A percentile compares a stretch with the other conserved stretches of the same genome.
phyloP scores from a whole-genome alignment of 1,140 invertebrate genomes.

The Leptopilina boulardi region DNA sequence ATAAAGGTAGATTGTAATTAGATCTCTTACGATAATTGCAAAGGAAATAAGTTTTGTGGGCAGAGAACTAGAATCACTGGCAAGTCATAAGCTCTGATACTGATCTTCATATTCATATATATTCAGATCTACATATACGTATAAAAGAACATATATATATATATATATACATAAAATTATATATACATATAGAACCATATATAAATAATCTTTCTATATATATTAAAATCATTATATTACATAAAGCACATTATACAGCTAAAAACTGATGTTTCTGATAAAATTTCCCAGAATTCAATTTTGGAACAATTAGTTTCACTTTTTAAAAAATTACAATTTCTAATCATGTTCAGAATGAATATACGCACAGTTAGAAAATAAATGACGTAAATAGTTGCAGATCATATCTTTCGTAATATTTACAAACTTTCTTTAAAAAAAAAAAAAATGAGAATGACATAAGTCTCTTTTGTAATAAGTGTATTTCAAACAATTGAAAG shows the following conservation, averaged over 20 bases:
- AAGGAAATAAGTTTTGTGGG: background rate
- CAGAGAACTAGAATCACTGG: background rate
- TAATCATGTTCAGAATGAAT: background rate
- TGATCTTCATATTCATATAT: conserved; percentile 24
- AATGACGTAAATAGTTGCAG: background rate
- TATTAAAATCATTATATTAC: too few relatives aligned
- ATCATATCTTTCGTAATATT: conserved; percentile 27
- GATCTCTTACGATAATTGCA: background rate
- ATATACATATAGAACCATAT: too few relatives aligned
- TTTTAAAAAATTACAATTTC: background rate
- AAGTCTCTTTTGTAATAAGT: background rate
- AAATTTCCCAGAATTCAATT: background rate
- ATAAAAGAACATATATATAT: too few relatives aligned
- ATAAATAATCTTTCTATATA: too few relatives aligned
- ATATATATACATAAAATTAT: too few relatives aligned
- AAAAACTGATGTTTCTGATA: background rate
- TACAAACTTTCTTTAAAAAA: background rate
- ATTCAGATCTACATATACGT: background rate
- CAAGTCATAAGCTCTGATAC: conserved; percentile 4
- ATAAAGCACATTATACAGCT: too few relatives aligned
- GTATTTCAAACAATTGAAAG: background rate
- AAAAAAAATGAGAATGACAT: too few relatives aligned
- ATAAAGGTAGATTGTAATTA: conserved; percentile 2
- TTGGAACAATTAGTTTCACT: background rate
- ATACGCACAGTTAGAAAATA: conserved; percentile 13